Base-by-base conservation (phyloP, 1,140 invertebrate genomes). In the Neotoxoptera formosana region DNA sequence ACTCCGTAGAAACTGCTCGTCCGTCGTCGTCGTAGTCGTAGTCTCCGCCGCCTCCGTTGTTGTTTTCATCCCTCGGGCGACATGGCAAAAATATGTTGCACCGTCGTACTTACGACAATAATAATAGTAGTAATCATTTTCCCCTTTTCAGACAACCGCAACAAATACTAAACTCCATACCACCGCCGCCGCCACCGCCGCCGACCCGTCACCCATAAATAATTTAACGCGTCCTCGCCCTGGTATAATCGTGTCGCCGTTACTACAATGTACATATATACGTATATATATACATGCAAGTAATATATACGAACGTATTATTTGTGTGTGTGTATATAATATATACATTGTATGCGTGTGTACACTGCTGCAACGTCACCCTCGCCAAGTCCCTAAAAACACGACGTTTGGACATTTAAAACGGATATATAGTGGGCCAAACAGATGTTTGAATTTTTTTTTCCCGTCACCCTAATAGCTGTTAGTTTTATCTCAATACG, bases 81-180 rank as follows among this genome's bases (percentile, higher is more conserved):
- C 36, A 45, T 34, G 14, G 88, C 89, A 36, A 90, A 90, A 90
- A 90, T 90, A 67, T 90, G 89, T 90, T 45, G 6, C 41, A 23
- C 45, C 34, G 23, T n/a, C 17, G 41, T 91, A 92, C 45, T 92
- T 51, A 92, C 76, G 47, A 84, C 47, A 83, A 91, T 76, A 67
- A 91, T 47, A 91, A 91, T 83, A 91, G n/a, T 83, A 47, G 91
- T 56, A 93, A 86, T 93, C 45, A 45, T 93, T 93, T 93, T 86
- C 81, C 91, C 91, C 91, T 93, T 92, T 83, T 83, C 51, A 53
- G 47, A 36, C 91, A 25, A 92, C 76, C 91, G 91, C 67, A 48
- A 51, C 91, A 76, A 92, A 92, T 83, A 56, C 67, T 51, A 92
- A 76, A 89, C 60, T 76, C n/a, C 30, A 76, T 76, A 34, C 36